phyloP scores from a whole-genome alignment of 2,888 invertebrate genomes.

The Beris morrisii region DNA sequence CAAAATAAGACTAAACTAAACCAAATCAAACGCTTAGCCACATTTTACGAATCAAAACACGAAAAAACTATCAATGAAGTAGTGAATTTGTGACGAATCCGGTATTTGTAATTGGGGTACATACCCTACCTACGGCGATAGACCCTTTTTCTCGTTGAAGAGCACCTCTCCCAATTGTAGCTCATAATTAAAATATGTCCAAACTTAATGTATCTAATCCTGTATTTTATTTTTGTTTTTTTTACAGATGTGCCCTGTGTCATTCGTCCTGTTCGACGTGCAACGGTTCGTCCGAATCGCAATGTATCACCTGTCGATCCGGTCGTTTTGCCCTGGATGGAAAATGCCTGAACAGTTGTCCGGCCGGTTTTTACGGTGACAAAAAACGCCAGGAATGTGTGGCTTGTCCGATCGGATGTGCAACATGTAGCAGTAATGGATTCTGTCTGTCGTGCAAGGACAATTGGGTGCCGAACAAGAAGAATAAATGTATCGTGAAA shows the following conservation, averaged over 20 bases:
- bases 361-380: conserved; percentile 73
- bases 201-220: too few species aligned
- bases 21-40: too few species aligned
- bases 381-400: conserved; percentile 79
- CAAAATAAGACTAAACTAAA: too few species aligned
- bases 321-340: conserved; percentile 73
- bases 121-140: too few species aligned
- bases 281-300: conserved; percentile 72
- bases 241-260: conserved; percentile 71
- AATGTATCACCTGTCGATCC: conserved; percentile 79
- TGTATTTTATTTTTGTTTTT: background rate
- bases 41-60: too few species aligned
- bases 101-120: too few species aligned
- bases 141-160: too few species aligned
- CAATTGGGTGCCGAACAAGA: conserved; percentile 76
- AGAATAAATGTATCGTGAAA: conserved; percentile 71
- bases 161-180: too few species aligned
- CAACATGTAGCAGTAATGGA: conserved; percentile 70
- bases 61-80: too few species aligned
- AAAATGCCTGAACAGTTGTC: conserved; percentile 72
- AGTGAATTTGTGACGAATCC: too few species aligned
- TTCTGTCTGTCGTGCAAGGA: conserved; percentile 73
- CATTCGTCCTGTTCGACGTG: conserved; percentile 81
- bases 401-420: conserved; percentile 75
- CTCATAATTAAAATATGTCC: too few species aligned